Base-by-base conservation (phyloP, 1,140 invertebrate species). In the Pectinophora gossypiella region DNA sequence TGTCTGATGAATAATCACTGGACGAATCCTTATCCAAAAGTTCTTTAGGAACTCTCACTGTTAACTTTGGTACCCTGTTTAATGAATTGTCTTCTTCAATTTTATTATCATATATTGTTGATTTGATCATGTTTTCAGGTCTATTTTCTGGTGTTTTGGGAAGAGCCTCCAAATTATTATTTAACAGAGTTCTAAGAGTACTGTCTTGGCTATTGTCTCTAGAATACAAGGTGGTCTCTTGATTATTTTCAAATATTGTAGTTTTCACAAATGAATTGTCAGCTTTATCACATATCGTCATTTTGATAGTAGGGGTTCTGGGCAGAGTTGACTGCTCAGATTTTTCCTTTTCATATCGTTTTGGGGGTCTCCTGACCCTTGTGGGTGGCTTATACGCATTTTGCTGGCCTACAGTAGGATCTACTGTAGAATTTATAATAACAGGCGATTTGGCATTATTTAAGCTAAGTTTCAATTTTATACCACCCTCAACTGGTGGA, bases 1-100 rank as follows among this genome's bases (percentile, higher is more conserved):
- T 91, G 53, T 89, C 89, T 54, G 81, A 88, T 54, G 87, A 87
- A 54, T 87, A 81, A 61, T 89, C 87, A 77, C 78, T 87, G 51
- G 87, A 88, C 20, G 88, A 88, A 63, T 87, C 84, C 64, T 87
- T 86, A 48, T 88, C 87, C 46, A 82, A 61, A 53, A 87, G 77
- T 60, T 87, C 78, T 72, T 89, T 89, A 51, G 85, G 84, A 59
- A 89, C 83, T 63, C 85, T 78, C 7, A 88, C 82, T 54, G 84
- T 88, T 46, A 89, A 62, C 57, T 89, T 88, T 54, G 84, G 83
- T 59, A 88, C 80, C 65, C 79, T 85, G 62, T 88, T 88, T 40
- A 86, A 67, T 59, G 80, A 80, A 62, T 87, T 85, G 4, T 71
- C 62, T 47, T 85, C 78, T 46, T 85, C 79, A 46, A 76, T 54